These are phyloP conservation scores for Chaunax sp. DNA, from an alignment of 2,797 vertebrate species.

Conservation along the genomic window DNA sequence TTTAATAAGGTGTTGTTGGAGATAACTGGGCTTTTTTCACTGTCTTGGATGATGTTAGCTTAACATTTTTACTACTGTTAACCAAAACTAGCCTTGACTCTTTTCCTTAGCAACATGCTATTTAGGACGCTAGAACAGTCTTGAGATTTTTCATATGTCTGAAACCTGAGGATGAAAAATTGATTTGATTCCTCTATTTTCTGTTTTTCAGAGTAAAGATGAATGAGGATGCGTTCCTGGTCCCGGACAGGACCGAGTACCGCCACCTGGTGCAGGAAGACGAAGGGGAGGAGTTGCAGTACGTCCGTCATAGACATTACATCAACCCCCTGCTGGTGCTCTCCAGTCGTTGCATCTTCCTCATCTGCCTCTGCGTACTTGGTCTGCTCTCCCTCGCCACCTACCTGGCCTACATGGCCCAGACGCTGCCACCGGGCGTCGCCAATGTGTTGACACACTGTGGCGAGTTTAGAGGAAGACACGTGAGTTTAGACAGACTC, in stretches of 20 bases:
- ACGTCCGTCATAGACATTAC: slow-evolving; percentile 75
- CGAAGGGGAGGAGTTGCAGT: slow-evolving; percentile 77
- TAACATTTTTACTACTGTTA: too few relatives aligned
- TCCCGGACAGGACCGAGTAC: slow-evolving; percentile 80
- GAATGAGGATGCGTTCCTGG: slow-evolving; percentile 80
- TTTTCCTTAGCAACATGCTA: too few relatives aligned
- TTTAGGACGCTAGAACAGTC: too few relatives aligned
- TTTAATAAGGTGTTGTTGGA: too few relatives aligned
- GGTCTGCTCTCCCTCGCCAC: slow-evolving; percentile 74
- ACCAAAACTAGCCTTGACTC: too few relatives aligned
- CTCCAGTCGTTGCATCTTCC: slow-evolving; percentile 76
- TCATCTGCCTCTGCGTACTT: slow-evolving; percentile 70
- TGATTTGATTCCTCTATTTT: not conserved
- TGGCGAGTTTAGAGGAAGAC: slow-evolving; percentile 65
- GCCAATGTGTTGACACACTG: slow-evolving; percentile 71
- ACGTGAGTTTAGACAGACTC: slow-evolving; percentile 58
- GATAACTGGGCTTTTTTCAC: too few relatives aligned
- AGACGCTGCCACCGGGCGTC: slow-evolving; percentile 68
- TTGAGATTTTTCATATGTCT: too few relatives aligned
- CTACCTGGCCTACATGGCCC: slow-evolving; percentile 82
- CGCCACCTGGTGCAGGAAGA: slow-evolving; percentile 86
- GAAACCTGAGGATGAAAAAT: too few relatives aligned
- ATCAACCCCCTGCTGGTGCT: slow-evolving; percentile 79
- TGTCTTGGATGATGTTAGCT: too few relatives aligned
- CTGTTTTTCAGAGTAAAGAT: slow-evolving; percentile 65